Conservation (phyloP, 2,888 invertebrate species). For the Morinoia aosen region DNA sequence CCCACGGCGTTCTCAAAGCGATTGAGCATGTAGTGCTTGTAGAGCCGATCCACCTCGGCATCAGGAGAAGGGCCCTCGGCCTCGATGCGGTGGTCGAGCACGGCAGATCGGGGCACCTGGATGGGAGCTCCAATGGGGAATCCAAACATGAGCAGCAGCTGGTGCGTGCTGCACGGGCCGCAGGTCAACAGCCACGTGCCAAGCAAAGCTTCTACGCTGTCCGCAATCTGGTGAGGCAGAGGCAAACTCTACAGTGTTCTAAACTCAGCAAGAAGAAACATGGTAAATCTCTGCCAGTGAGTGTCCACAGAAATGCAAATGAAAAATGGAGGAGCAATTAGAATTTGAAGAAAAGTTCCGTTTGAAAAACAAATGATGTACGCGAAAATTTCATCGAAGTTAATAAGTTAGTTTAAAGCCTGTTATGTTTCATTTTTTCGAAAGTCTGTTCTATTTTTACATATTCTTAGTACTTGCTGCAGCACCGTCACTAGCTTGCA, state of each 20-base stretch:
- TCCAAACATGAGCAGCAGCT: slow-evolving; percentile 78
- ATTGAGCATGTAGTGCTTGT: slow-evolving; percentile 70
- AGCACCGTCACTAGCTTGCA: too few species aligned
- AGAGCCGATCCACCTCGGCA: slow-evolving; percentile 64
- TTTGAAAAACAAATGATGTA: not conserved
- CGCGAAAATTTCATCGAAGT: not conserved
- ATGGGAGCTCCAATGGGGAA: slow-evolving; percentile 70
- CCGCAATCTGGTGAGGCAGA: slow-evolving; percentile 76
- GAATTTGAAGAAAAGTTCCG: not conserved
- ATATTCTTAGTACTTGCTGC: too few species aligned
- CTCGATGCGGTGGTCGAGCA: not conserved
- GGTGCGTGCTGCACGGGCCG: slow-evolving; percentile 75
- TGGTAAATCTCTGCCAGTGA: not conserved
- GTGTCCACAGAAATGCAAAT: not conserved
- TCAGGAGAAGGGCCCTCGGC: not conserved
- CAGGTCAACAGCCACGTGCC: slow-evolving; percentile 81
- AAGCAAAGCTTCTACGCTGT: slow-evolving; percentile 88
- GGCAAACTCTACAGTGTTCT: not conserved
- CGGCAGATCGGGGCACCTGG: not conserved
- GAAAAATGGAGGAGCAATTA: not conserved
- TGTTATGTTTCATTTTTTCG: too few species aligned
- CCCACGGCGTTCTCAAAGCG: slow-evolving; percentile 78
- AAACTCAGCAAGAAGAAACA: not conserved
- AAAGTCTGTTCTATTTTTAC: too few species aligned
- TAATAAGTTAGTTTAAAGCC: too few species aligned